phyloP scores from a whole-genome alignment of 2,888 invertebrate species.

The Neoascia interrupta region DNA sequence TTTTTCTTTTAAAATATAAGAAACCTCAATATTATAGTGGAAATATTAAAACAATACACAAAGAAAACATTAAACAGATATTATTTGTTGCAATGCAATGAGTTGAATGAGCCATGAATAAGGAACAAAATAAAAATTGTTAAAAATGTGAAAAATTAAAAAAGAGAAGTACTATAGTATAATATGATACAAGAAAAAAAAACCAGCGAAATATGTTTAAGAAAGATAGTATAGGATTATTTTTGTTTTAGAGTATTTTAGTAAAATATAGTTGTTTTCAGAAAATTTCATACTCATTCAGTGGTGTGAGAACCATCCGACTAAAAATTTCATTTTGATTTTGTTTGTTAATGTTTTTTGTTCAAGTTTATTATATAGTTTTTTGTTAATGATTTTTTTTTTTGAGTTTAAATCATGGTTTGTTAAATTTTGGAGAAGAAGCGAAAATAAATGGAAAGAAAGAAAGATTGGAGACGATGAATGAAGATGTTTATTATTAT shows the following conservation, averaged over 20 bases:
- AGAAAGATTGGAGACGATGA: slow-evolving; percentile 62
- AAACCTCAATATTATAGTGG: slow-evolving; percentile 11
- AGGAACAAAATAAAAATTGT: no score
- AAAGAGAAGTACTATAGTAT: background rate
- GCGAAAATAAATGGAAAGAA: slow-evolving; percentile 67
- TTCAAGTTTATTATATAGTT: no score
- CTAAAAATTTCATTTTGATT: slow-evolving; percentile 72
- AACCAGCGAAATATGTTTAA: slow-evolving; percentile 46
- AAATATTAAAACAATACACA: slow-evolving; percentile 23
- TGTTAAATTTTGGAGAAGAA: slow-evolving; percentile 66
- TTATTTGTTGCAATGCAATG: slow-evolving; percentile 21
- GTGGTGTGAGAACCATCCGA: slow-evolving; percentile 79
- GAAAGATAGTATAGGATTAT: slow-evolving; percentile 53
- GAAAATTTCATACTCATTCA: slow-evolving; percentile 78
- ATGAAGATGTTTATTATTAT: slow-evolving; percentile 54
- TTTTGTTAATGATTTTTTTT: slow-evolving; percentile 63
- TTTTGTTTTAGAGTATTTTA: slow-evolving; percentile 54
- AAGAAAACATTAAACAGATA: slow-evolving; percentile 41
- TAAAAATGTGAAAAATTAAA: slow-evolving; percentile 32
- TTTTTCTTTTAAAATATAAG: slow-evolving; percentile 4
- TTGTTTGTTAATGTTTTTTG: slow-evolving; percentile 65
- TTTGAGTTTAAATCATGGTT: slow-evolving; percentile 46
- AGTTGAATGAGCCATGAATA: slow-evolving; percentile 34
- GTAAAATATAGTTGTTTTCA: slow-evolving; percentile 67
- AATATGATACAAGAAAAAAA: slow-evolving; percentile 7